Conservation (phyloP, 1,140 invertebrate species). For the Listronotus bonariensis region DNA sequence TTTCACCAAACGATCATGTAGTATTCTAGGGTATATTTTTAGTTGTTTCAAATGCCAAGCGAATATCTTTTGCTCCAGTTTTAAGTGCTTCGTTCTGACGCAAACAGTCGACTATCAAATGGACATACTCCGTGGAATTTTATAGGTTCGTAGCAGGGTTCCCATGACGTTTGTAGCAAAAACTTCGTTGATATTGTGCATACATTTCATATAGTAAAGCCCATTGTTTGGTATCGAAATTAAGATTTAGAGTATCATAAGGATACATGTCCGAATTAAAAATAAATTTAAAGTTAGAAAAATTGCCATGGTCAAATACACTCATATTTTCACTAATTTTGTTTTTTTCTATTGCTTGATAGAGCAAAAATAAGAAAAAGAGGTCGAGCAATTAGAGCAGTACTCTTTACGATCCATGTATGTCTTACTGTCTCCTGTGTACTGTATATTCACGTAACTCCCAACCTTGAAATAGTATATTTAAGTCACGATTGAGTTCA, state of each 20-base stretch:
- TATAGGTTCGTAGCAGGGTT: not conserved
- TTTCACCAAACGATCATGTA: slow-evolving; percentile 3
- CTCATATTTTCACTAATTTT: not conserved
- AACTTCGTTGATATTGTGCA: slow-evolving; percentile 5
- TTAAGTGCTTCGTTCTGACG: slow-evolving; percentile 2
- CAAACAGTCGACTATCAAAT: not conserved
- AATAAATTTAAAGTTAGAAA: no score
- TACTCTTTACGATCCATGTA: slow-evolving; percentile 40
- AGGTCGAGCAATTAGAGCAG: slow-evolving; percentile 30
- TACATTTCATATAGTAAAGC: slow-evolving; percentile 12
- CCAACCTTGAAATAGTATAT: slow-evolving; percentile 46
- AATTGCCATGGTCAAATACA: no score
- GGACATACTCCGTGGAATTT: slow-evolving; percentile 8
- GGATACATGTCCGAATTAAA: no score
- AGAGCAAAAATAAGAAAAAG: slow-evolving; percentile 7
- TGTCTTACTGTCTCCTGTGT: slow-evolving; percentile 35
- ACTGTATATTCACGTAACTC: slow-evolving; percentile 47
- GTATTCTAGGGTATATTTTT: slow-evolving; percentile 1
- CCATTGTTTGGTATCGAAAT: slow-evolving; percentile 6
- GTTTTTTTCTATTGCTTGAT: slow-evolving; percentile 6
- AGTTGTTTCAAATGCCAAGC: not conserved
- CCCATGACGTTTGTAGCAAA: slow-evolving; percentile 1
- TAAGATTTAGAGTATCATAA: not conserved
- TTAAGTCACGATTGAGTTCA: slow-evolving; percentile 30
- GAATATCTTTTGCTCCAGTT: no score